Evolutionary conservation across 2,797 vertebrate genomes (phyloP).

Genomic region (Delichon dasypus): DNA sequence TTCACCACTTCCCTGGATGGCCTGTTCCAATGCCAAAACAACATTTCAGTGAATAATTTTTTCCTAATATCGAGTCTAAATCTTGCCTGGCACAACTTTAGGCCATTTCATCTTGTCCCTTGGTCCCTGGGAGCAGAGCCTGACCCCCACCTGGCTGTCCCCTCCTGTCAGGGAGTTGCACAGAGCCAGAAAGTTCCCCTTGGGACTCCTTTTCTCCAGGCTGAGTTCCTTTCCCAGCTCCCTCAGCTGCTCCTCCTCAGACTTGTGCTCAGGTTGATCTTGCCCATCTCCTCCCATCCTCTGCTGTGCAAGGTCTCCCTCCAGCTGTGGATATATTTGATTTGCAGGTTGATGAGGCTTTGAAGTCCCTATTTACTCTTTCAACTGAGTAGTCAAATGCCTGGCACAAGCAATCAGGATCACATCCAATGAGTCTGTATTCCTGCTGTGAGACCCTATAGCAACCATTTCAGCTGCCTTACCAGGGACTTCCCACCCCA

Average conservation of each 20-base stretch:
- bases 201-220: neutral
- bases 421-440: neutral
- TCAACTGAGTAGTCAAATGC: neutral
- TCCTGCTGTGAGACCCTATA: neutral
- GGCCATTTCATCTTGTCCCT: neutral
- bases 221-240: neutral
- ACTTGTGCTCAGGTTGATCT: neutral
- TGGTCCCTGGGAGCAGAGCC: neutral
- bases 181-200: accelerated
- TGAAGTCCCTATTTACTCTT: neutral
- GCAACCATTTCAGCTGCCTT: neutral
- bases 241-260: neutral
- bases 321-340: neutral
- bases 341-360: neutral
- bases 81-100: neutral
- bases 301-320: neutral
- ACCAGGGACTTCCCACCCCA: neutral
- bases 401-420: neutral
- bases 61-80: neutral
- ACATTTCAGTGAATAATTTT: neutral
- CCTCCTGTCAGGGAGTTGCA: neutral
- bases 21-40: neutral
- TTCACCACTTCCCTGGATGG: neutral
- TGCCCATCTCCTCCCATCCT: neutral
- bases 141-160: accelerated